These are phyloP conservation scores for Zaprionus vittiger DNA, from an alignment of 1,140 invertebrate genomes.

Conservation along the genomic window DNA sequence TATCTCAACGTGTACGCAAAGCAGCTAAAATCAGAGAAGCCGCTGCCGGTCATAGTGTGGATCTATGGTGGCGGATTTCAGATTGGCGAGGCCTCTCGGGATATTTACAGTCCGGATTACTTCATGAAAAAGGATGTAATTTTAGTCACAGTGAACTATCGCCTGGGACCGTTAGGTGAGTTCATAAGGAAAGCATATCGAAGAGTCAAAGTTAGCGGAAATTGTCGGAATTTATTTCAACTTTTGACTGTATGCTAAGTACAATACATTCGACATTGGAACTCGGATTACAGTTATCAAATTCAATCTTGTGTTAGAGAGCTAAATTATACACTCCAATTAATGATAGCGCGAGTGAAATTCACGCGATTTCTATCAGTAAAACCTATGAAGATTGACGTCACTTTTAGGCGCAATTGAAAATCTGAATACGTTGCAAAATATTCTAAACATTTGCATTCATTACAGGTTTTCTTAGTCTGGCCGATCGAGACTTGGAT, in stretches of 20 bases:
- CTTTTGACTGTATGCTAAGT: background rate
- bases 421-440: background rate
- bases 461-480: constrained; percentile 71
- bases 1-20: constrained; percentile 78
- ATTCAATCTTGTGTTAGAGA: background rate
- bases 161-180: constrained; percentile 86
- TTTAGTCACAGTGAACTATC: constrained; percentile 89
- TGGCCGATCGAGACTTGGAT: constrained; percentile 76
- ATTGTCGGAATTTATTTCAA: background rate
- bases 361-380: background rate
- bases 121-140: constrained; percentile 87
- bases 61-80: constrained; percentile 89
- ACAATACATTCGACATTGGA: background rate
- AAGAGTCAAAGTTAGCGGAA: background rate
- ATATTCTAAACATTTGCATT: background rate
- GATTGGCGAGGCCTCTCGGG: constrained; percentile 83
- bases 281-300: background rate
- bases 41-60: constrained; percentile 88
- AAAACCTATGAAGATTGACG: background rate
- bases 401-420: background rate
- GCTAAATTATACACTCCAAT: background rate
- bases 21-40: constrained; percentile 55
- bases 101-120: constrained; percentile 87
- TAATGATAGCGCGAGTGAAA: background rate
- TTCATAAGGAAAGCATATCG: background rate